Base-by-base conservation (phyloP, 37 sponge, comb jelly and placozoan species). In the Geodia barretti region DNA sequence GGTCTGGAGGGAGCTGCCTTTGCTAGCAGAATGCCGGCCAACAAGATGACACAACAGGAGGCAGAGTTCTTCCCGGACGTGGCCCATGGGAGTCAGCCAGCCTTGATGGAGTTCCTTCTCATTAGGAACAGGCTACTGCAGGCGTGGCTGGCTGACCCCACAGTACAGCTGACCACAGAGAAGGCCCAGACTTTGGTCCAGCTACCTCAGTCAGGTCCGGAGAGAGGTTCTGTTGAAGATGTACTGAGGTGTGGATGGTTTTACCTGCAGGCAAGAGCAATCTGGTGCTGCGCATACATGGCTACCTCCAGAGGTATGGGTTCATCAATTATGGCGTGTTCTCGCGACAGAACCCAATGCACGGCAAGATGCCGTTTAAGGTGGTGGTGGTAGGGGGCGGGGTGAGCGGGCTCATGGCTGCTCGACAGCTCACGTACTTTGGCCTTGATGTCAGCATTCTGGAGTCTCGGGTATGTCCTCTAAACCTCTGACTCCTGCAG, bases 371-470 rank as follows among this genome's bases (percentile, higher is more conserved):
- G 93, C 94, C 90, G 9, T 91, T 92, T 67, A 98, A 96, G 86
- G 93, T 98, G 31, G 59, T 98, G 32, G 95, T 98, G 9, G 71
- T 98, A 35, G 99, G 99, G 47, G 99, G 90, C 62, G 99, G 99
- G 19, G 81, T 96, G 60, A 83, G 94, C 64, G 99, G 99, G 1
- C 85, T 98, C 34, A 86, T 89, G 68, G 97, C 99, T 23, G 99
- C 99, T 9, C 84, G 92, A 59, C 99, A 98, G 75, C 95, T 98
- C 19, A 79, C 80, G 64, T 87, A 90, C 64, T 96, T 98, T 79
- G 99, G 99, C 1, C 71, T 96, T 26, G 96, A 98, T 63, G 97
- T 96, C 31, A 87, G 86, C 31, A 62, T 98, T n/a, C 25, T 98
- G 4, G 99, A 98, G 77, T 91, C 97, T 3, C 82, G 99, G 64